A percentile compares a stretch with the other conserved stretches of the same genome.
phyloP scores from a whole-genome alignment of 2,113 vertebrate genomes.

The Festucalex cinctus region DNA sequence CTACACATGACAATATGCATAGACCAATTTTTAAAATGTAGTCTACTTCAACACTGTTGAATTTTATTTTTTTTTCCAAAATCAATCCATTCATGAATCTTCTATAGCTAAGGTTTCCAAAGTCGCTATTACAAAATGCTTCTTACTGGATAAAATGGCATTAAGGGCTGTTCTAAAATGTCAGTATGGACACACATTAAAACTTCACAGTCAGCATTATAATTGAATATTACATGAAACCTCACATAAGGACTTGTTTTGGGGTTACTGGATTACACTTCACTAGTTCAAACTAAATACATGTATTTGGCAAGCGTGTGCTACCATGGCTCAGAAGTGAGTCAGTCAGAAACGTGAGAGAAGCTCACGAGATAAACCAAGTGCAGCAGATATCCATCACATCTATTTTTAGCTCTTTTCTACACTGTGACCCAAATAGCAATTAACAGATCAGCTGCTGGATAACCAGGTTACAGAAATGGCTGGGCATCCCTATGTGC shows the following conservation, averaged over 20 bases:
- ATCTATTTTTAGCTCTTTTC: slow-evolving; percentile 51
- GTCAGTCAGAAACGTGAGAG: slow-evolving; percentile 8
- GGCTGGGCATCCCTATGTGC: slow-evolving; percentile 23
- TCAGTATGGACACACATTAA: background rate
- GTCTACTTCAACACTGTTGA: background rate
- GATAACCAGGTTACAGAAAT: slow-evolving; percentile 48
- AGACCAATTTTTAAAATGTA: background rate
- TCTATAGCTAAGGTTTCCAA: background rate
- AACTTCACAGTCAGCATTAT: background rate
- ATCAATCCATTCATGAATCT: background rate
- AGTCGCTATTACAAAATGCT: background rate
- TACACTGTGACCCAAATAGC: slow-evolving; percentile 66
- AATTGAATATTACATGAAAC: background rate
- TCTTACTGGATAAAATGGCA: background rate
- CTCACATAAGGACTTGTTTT: slow-evolving; percentile 1
- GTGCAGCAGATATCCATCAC: slow-evolving; percentile 9
- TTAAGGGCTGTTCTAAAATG: background rate
- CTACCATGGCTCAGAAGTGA: background rate
- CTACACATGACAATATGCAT: background rate
- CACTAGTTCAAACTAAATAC: background rate
- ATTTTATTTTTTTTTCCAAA: background rate
- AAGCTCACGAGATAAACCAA: slow-evolving; percentile 6
- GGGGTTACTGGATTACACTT: background rate
- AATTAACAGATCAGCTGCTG: slow-evolving; percentile 61
- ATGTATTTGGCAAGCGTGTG: background rate